A percentile compares a stretch with the other conserved stretches of the same genome.
These are phyloP conservation scores for Neodiprion lecontei DNA, from an alignment of 1,140 invertebrate species.

Conservation along the genomic window DNA sequence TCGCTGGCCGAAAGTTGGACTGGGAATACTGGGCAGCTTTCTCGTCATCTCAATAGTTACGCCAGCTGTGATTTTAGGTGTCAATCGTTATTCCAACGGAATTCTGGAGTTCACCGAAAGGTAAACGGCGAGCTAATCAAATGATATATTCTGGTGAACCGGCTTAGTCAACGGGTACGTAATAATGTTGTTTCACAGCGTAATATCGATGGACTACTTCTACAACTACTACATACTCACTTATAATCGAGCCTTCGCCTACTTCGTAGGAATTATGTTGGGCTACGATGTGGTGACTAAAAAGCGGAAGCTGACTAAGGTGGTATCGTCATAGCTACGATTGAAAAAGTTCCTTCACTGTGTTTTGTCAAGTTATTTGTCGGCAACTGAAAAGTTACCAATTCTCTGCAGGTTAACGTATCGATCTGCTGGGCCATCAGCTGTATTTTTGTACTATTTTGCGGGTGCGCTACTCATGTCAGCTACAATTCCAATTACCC, in stretches of 20 bases:
- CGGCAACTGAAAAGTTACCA: background rate
- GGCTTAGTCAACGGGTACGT: too few species aligned
- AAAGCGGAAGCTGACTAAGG: slow-evolving; percentile 19
- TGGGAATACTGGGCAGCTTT: slow-evolving; percentile 13
- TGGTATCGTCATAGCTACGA: background rate
- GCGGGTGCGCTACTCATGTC: background rate
- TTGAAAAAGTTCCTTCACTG: background rate
- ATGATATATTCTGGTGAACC: background rate
- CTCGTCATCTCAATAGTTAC: slow-evolving; percentile 5
- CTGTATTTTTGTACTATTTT: background rate
- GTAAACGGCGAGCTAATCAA: background rate
- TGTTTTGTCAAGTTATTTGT: background rate
- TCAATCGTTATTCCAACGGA: background rate
- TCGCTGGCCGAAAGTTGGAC: slow-evolving; percentile 28
- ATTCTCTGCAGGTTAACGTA: background rate
- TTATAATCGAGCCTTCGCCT: slow-evolving; percentile 62
- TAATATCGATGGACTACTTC: slow-evolving; percentile 12
- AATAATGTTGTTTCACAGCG: background rate
- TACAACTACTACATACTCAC: slow-evolving; percentile 40
- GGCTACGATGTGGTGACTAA: slow-evolving; percentile 55
- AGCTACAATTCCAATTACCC: background rate
- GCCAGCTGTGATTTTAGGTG: background rate
- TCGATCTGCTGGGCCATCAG: background rate
- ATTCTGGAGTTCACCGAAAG: background rate
- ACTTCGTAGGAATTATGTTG: slow-evolving; percentile 65